phyloP scores from a whole-genome alignment of 2,888 invertebrate species.

The Andrena marginata region DNA sequence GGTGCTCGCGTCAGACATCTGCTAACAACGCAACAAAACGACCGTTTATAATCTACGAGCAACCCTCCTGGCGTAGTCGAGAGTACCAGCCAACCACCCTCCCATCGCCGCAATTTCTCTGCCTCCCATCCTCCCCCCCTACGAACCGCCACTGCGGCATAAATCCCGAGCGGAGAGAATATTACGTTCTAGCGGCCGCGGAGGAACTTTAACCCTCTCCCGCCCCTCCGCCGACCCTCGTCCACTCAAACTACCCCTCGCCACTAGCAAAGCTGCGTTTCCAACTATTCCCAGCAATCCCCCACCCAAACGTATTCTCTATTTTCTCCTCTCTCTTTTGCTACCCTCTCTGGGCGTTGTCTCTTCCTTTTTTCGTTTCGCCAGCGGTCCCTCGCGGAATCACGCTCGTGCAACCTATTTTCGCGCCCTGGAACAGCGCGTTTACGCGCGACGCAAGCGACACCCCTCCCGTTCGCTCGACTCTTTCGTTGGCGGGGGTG shows the following conservation, averaged over 20 bases:
- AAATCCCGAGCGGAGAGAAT: slow-evolving; percentile 70
- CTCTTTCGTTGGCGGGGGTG: neutral
- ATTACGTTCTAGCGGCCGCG: slow-evolving; percentile 61
- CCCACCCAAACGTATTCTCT: neutral
- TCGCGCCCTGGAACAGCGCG: slow-evolving; percentile 7
- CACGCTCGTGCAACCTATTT: neutral
- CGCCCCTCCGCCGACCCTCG: too few relatives aligned
- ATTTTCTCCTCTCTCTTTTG: neutral
- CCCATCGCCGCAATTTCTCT: slow-evolving; percentile 43
- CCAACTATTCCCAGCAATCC: slow-evolving; percentile 33
- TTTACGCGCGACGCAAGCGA: slow-evolving; percentile 3
- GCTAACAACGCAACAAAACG: slow-evolving; percentile 73
- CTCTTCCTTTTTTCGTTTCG: neutral
- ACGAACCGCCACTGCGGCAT: slow-evolving; percentile 59
- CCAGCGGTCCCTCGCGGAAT: slow-evolving; percentile 2
- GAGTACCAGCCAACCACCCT: slow-evolving; percentile 10
- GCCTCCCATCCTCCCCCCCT: slow-evolving; percentile 19
- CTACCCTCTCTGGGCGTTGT: too few relatives aligned
- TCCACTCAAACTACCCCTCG: neutral
- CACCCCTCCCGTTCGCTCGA: neutral
- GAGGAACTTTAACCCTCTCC: slow-evolving; percentile 58
- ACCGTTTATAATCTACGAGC: slow-evolving; percentile 70
- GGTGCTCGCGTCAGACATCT: slow-evolving; percentile 59
- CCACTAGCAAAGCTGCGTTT: slow-evolving; percentile 38
- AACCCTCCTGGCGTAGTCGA: slow-evolving; percentile 39